A percentile compares a stretch with the other conserved stretches of the same genome.
Conservation (phyloP, 2,797 vertebrate species). For the Sus cebifrons region DNA sequence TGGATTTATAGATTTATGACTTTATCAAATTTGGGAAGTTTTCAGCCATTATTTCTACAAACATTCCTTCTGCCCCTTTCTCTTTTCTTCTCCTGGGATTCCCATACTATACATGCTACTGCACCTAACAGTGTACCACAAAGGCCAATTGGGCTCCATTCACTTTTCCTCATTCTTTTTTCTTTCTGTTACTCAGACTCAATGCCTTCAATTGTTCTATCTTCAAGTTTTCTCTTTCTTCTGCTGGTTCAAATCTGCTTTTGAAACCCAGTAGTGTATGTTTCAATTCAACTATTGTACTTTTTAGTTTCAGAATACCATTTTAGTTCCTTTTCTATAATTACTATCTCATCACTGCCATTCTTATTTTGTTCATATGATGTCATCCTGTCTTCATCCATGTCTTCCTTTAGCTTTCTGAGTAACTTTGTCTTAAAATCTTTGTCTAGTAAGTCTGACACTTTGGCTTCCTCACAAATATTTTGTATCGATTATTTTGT, state of each 20-base stretch:
- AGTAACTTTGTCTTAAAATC: neutral
- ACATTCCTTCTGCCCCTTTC: neutral
- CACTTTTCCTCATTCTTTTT: neutral
- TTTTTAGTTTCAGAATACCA: constrained; percentile 23
- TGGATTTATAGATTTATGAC: neutral
- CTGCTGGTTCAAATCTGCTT: constrained; percentile 37
- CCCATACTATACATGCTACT: neutral
- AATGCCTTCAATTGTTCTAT: neutral
- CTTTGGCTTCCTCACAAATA: neutral
- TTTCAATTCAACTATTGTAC: constrained; percentile 32
- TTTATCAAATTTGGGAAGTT: neutral
- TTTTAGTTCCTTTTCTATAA: neutral
- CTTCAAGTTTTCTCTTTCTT: constrained; percentile 5
- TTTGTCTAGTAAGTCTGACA: constrained; percentile 34
- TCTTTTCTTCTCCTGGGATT: neutral
- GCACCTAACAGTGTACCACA: neutral
- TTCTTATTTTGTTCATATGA: neutral
- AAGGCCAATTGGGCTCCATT: neutral
- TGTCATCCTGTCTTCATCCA: neutral
- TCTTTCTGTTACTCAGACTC: constrained; percentile 1
- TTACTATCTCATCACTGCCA: neutral
- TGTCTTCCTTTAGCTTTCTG: neutral
- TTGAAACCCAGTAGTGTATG: neutral
- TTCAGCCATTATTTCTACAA: constrained; percentile 38
- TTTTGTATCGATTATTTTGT: neutral